Conservation (phyloP, 1,140 invertebrate genomes). For the Drosophila pseudoobscura region DNA sequence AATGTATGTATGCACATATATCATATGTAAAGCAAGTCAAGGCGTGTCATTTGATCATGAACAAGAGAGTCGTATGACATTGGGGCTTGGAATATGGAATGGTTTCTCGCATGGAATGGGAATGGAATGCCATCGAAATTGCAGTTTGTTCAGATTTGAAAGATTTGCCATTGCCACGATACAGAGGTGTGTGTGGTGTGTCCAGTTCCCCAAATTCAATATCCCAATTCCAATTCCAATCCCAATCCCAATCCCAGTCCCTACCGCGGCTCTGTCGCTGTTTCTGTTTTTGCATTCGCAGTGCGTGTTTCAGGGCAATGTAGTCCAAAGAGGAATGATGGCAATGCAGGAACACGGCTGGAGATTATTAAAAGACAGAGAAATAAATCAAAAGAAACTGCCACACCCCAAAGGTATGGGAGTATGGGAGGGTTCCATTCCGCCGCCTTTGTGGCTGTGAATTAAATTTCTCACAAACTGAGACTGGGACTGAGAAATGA, state of each 20-base stretch:
- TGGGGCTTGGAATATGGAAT: background rate
- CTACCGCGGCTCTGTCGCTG: no score
- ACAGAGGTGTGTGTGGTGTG: conserved; percentile 14
- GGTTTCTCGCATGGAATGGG: background rate
- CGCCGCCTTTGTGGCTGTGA: conserved; percentile 5
- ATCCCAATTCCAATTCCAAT: no score
- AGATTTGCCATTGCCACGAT: conserved; percentile 23
- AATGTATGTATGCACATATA: no score
- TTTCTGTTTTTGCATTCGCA: background rate
- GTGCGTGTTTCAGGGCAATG: conserved; percentile 62
- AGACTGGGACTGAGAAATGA: conserved; percentile 4
- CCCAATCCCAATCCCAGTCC: no score
- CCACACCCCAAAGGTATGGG: conserved; percentile 43
- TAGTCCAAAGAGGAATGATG: conserved; percentile 17
- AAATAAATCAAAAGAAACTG: conserved; percentile 64
- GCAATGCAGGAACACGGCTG: conserved; percentile 19
- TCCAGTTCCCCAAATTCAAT: conserved; percentile 3
- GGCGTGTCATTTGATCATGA: conserved; percentile 61
- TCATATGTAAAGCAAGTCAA: conserved; percentile 14
- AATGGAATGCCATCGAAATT: conserved; percentile 51
- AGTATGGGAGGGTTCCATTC: conserved; percentile 3
- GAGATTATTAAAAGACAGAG: conserved; percentile 21
- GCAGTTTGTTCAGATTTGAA: conserved; percentile 32
- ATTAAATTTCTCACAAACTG: conserved; percentile 1
- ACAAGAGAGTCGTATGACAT: conserved; percentile 42